Conservation (phyloP, 2,888 invertebrate genomes). For the Limnephilus rhombicus region DNA sequence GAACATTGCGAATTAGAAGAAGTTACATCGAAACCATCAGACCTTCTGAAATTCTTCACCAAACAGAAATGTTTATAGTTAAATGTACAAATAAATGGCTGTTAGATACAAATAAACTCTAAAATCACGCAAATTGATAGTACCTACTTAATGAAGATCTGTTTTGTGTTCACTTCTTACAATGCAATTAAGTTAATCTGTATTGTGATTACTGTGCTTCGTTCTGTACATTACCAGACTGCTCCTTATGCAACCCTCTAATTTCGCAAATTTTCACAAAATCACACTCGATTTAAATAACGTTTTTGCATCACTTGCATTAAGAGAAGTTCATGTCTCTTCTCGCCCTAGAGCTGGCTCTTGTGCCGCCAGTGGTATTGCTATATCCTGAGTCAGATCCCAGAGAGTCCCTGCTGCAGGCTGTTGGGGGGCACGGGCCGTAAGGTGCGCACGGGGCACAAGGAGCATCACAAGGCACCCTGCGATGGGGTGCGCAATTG, state of each 20-base stretch:
- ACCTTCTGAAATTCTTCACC: not conserved
- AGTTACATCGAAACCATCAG: not conserved
- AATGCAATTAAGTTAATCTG: not conserved
- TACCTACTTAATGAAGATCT: not conserved
- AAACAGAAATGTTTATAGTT: not conserved
- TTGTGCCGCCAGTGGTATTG: conserved; percentile 85
- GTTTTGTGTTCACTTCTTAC: not conserved
- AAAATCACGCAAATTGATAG: not conserved
- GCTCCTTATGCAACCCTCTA: conserved; percentile 3
- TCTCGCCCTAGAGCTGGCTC: conserved; percentile 75
- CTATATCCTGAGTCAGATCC: conserved; percentile 93
- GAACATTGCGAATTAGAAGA: conserved; percentile 13
- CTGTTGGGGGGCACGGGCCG: conserved; percentile 79
- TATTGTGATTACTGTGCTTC: not conserved
- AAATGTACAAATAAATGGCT: not conserved
- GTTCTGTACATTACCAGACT: not conserved
- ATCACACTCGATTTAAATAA: not conserved
- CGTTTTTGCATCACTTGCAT: not conserved
- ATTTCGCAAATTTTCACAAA: conserved; percentile 24
- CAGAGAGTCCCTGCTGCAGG: conserved; percentile 85
- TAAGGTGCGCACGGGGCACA: conserved; percentile 78
- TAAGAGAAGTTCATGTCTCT: conserved; percentile 66
- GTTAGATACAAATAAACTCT: not conserved
- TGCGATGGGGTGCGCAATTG: conserved; percentile 71
- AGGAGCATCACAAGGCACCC: conserved; percentile 79